Evolutionary conservation across 2,888 invertebrate genomes (phyloP), one percentile per base, ranked within the genome.

Genomic region (Patella ulyssiponensis): DNA sequence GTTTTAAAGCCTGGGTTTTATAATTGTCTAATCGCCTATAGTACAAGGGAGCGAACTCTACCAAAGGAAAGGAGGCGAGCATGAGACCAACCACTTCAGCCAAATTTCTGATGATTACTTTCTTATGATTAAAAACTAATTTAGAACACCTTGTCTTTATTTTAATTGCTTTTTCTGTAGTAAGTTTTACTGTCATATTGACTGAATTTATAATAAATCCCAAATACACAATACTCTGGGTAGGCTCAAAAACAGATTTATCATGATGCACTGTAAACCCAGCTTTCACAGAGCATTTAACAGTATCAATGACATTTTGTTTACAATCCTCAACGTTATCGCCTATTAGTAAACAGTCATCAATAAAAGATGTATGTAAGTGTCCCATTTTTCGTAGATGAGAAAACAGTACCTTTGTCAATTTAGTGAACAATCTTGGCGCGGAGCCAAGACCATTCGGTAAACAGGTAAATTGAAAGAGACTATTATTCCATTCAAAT

Each of bases 271-370:
- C 44, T 12, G 71, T 75, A 33, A 75, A 71, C 4, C 56, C 75
- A 64, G 64, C 64, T 15, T 64, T n/a, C 1, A 64, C 12, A 20
- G 64, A 64, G 17, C 44, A 69, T 33, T 27, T 27, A 17, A 23
- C 33, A 70, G 53, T 52, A 27, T 56, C 44, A 14, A 44, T 44
- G 12, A 56, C 56, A 54, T 33, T 71, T 11, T 2, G 5, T 15
- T 23, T 73, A 77, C 73, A 75, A 64, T 74, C 71, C 44, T 51
- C 76, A 44, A 44, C 44, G 4, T 44, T 44, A 44, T 44, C 44
- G 44, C 7, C 44, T 44, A 44, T 44, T 77, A 51, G 75, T 56
- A 71, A 74, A 78, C 56, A 77, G 73, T 72, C 78, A 14, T 70
- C 70, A n/a, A 70, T 27, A 53, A 75, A 75, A 1, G 71, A 53